phyloP scores from a whole-genome alignment of 2,113 vertebrate species.

The Heloderma charlesbogerti region DNA sequence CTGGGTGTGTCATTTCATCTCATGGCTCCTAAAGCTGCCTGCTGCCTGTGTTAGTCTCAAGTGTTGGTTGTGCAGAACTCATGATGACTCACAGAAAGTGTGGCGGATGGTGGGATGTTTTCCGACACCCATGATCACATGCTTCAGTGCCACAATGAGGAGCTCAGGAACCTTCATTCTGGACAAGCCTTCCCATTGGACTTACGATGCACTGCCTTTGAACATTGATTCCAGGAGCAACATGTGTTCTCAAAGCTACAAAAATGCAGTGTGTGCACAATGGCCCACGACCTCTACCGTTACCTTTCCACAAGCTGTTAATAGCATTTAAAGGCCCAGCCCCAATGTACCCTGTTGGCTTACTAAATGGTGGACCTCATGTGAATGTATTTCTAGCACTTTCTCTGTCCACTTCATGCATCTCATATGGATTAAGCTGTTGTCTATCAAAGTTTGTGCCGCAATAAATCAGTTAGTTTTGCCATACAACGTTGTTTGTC shows the following conservation, averaged over 20 bases:
- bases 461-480: conserved; percentile 15
- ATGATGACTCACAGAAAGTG: neutral
- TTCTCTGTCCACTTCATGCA: neutral
- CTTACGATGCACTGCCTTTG: neutral
- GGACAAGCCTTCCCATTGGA: neutral
- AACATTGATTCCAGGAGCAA: neutral
- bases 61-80: neutral
- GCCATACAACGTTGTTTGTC: neutral
- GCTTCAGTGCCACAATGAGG: neutral
- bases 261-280: neutral
- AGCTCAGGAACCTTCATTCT: neutral
- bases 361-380: neutral
- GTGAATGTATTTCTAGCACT: neutral
- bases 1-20: neutral
- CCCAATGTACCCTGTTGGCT: too few relatives aligned
- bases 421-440: neutral
- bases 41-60: neutral
- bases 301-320: neutral
- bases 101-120: neutral
- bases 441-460: neutral
- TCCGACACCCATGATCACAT: neutral
- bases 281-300: neutral
- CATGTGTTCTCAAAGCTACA: neutral
- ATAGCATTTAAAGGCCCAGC: neutral
- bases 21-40: neutral